A percentile compares a stretch with the other conserved stretches of the same genome.
Conservation (phyloP, 2,797 vertebrate genomes). For the Geotrypetes seraphini region DNA sequence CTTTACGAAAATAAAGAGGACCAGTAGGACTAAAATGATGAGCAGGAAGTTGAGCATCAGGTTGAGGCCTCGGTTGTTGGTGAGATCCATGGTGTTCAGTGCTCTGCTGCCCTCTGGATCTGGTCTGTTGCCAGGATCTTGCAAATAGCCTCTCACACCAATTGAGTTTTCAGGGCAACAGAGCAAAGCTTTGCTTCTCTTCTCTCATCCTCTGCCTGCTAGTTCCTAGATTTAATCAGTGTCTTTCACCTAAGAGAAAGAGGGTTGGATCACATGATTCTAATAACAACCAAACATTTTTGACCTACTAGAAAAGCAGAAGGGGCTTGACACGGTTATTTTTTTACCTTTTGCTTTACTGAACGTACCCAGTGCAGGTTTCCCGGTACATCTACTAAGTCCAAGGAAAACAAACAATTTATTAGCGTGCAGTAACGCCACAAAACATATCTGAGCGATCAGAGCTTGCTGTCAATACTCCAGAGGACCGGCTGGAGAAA, state of each 20-base stretch:
- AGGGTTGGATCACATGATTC: neutral
- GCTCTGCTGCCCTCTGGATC: neutral
- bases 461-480: too few relatives aligned
- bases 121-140: neutral
- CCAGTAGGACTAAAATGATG: constrained; percentile 57
- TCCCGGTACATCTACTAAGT: too few relatives aligned
- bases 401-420: too few relatives aligned
- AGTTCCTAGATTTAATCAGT: neutral
- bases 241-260: constrained; percentile 2
- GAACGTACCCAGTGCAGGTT: too few relatives aligned
- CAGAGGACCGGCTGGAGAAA: too few relatives aligned
- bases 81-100: constrained; percentile 50
- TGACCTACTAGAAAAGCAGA: too few relatives aligned
- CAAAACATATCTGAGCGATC: too few relatives aligned
- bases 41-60: constrained; percentile 65
- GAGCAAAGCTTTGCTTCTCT: neutral
- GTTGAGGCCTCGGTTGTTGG: constrained; percentile 57
- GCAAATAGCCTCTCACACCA: neutral
- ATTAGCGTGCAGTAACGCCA: too few relatives aligned
- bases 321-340: too few relatives aligned
- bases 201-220: neutral
- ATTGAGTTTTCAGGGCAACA: neutral
- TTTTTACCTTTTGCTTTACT: too few relatives aligned
- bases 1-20: constrained; percentile 60
- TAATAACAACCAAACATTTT: too few relatives aligned